These are phyloP conservation scores for Pimephales promelas DNA, from an alignment of 2,113 vertebrate species.

Conservation along the genomic window DNA sequence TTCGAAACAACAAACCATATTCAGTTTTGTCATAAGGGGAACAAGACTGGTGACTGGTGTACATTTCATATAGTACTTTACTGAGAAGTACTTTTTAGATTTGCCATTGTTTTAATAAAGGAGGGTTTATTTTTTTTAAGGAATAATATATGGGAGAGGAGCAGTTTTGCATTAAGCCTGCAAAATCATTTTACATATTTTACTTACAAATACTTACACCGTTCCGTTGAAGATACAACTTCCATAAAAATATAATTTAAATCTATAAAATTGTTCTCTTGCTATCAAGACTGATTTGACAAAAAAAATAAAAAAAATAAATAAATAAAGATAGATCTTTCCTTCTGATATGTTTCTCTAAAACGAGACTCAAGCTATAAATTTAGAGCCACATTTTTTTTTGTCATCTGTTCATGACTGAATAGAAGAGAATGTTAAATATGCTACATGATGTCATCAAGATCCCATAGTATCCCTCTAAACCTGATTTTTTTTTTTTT, in stretches of 20 bases:
- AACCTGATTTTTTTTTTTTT: background rate
- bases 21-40: constrained; percentile 67
- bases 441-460: background rate
- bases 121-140: constrained; percentile 82
- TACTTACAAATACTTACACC: constrained; percentile 62
- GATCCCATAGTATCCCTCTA: background rate
- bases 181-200: constrained; percentile 66
- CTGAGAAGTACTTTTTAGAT: constrained; percentile 75
- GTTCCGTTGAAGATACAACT: constrained; percentile 48
- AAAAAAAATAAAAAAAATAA: background rate
- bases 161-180: constrained; percentile 76
- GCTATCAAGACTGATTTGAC: constrained; percentile 5
- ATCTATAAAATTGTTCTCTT: background rate
- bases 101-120: constrained; percentile 79
- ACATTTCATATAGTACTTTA: constrained; percentile 77
- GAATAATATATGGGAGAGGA: constrained; percentile 81
- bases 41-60: constrained; percentile 65
- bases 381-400: background rate
- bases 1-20: constrained; percentile 37
- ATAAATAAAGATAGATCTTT: constrained; percentile 6
- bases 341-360: background rate
- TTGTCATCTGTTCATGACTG: background rate
- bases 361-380: background rate
- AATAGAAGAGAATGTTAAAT: background rate
- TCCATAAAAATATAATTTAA: constrained; percentile 9